A percentile compares a stretch with the other conserved stretches of the same genome.
Conservation (phyloP, 2,888 invertebrate genomes). For the Lycia hirtaria region DNA sequence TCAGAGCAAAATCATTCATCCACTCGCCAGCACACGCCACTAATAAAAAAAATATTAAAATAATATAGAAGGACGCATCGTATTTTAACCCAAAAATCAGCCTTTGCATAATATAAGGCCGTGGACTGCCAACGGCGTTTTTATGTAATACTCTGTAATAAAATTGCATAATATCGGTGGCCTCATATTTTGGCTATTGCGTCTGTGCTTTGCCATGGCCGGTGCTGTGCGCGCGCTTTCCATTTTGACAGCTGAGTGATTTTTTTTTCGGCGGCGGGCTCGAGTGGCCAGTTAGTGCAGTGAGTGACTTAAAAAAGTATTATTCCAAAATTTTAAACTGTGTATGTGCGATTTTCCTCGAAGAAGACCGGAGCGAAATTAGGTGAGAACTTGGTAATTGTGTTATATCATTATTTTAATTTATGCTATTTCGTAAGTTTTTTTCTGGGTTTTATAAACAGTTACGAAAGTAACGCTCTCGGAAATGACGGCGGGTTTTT, state of each 20-base stretch:
- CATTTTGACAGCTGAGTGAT: conserved; percentile 49
- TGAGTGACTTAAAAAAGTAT: conserved; percentile 43
- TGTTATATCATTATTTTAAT: conserved; percentile 51
- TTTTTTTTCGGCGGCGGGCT: conserved; percentile 52
- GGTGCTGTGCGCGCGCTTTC: conserved; percentile 49
- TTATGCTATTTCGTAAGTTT: conserved; percentile 53
- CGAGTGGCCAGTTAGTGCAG: conserved; percentile 26
- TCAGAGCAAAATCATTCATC: conserved; percentile 15
- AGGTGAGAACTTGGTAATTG: conserved; percentile 33
- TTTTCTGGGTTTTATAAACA: conserved; percentile 56
- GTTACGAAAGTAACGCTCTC: conserved; percentile 28
- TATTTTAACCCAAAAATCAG: conserved; percentile 62
- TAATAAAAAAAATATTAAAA: conserved; percentile 16
- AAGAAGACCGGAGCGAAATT: conserved; percentile 1
- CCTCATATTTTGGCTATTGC: conserved; percentile 79
- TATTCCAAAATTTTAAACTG: conserved; percentile 1
- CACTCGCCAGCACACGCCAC: conserved; percentile 15
- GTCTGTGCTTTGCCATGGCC: conserved; percentile 67
- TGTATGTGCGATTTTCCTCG: conserved; percentile 11
- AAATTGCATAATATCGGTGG: conserved; percentile 75
- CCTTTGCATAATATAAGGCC: conserved; percentile 44
- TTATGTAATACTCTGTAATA: conserved; percentile 81
- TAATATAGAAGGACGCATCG: conserved; percentile 41
- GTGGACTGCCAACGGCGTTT: conserved; percentile 65
- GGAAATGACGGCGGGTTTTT: conserved; percentile 16